Evolutionary conservation across 2,888 invertebrate genomes (phyloP), one percentile per base, ranked within the genome.

Genomic region (Apodemia mormo): DNA sequence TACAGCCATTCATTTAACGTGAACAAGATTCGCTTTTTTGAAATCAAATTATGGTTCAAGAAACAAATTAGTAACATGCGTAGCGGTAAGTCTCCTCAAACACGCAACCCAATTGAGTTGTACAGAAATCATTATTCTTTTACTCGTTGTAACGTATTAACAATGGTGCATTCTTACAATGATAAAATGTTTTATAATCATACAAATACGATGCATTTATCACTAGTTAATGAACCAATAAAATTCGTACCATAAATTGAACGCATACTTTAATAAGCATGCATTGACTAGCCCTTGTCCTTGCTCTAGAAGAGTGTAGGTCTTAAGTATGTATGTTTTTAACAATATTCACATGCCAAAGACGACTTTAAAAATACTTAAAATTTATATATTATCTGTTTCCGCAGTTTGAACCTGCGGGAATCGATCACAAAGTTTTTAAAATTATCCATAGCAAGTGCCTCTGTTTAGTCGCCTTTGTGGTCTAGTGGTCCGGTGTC

Each of bases 181-280:
- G 86, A 89, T 87, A 81, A 85, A 90, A 81, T 81, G 81, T 80
- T 86, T 88, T 87, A 89, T 89, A 87, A 89, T 88, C 89, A 85
- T 80, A 82, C 80, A 86, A 88, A 88, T 84, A 81, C 82, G 81
- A 80, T 80, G 76, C 84, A 90, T 92, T 88, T 87, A 88, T 90
- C 85, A 87, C 82, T 74, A 78, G 78, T 84, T 90, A 91, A 92
- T 86, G 87, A 91, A 85, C 84, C 84, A 85, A 90, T 89, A 87
- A 92, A 89, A 49, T n/a, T 49, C 14, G 12, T 49, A 49, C 49
- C 14, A n/a, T 49, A 14, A 49, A 49, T n/a, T 49, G 49, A 49
- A n/a, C 2, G 14, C 49, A n/a, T 14, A 14, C 14, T 40, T 40
- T 37, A 12, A 49, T 49, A 88, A 87, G 88, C 22, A 22, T 22